Percentiles rank a stretch among this genome's conserved stretches.
phyloP scores from a whole-genome alignment of 2,888 invertebrate species.

The Brassicogethes aeneus region DNA sequence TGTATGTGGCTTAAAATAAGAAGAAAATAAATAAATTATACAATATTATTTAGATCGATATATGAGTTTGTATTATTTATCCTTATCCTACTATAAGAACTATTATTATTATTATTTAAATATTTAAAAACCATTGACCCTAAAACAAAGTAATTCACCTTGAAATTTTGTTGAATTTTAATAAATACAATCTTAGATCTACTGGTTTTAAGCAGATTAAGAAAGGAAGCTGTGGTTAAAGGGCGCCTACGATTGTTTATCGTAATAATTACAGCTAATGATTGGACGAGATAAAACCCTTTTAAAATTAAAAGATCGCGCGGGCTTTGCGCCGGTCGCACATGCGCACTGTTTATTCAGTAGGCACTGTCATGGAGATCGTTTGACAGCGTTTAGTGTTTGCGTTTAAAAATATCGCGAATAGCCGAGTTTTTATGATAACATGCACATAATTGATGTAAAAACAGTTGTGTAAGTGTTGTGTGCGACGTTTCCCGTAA shows the following conservation, averaged over 20 bases:
- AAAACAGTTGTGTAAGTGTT: slow-evolving; percentile 28
- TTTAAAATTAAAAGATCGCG: slow-evolving; percentile 17
- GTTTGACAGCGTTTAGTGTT: slow-evolving; percentile 38
- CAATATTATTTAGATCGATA: not conserved
- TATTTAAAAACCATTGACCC: too few species aligned
- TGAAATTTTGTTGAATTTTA: too few species aligned
- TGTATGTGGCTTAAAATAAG: slow-evolving; percentile 56
- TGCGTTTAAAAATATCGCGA: slow-evolving; percentile 36
- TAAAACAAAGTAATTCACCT: too few species aligned
- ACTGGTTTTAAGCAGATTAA: too few species aligned
- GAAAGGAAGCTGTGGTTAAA: too few species aligned
- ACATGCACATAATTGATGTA: slow-evolving; percentile 27
- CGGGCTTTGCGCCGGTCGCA: slow-evolving; percentile 15
- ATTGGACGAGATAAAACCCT: not conserved
- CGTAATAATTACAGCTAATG: not conserved
- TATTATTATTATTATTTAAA: too few species aligned
- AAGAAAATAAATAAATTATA: not conserved
- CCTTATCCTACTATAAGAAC: too few species aligned
- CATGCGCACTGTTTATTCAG: slow-evolving; percentile 22
- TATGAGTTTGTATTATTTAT: too few species aligned
- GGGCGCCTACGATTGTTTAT: not conserved
- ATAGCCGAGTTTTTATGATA: slow-evolving; percentile 32
- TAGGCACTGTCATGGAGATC: slow-evolving; percentile 38
- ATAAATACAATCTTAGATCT: too few species aligned
- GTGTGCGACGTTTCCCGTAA: slow-evolving; percentile 18